A percentile compares a stretch with the other conserved stretches of the same genome.
These are phyloP conservation scores for Neostethus bicornis DNA, from an alignment of 2,797 vertebrate genomes.

Conservation along the genomic window DNA sequence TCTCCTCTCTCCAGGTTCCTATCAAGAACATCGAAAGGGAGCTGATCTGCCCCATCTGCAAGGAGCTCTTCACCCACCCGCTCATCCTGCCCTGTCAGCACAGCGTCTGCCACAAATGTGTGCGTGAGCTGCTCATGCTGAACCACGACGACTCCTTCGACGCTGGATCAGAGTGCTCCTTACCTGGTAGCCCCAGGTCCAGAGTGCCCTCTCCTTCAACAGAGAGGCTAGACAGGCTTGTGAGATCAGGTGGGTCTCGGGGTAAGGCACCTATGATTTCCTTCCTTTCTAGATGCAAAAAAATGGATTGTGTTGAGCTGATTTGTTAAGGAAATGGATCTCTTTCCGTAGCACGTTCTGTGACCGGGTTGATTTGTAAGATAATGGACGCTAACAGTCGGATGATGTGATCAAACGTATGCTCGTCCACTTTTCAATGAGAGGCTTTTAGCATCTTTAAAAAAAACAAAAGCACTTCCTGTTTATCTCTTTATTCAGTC, in stretches of 20 bases:
- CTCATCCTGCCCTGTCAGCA: constrained; percentile 97
- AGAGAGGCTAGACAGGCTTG: constrained; percentile 91
- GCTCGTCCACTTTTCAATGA: neutral
- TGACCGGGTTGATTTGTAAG: constrained; percentile 6
- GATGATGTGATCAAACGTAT: constrained; percentile 20
- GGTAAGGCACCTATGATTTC: constrained; percentile 42
- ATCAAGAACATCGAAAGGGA: constrained; percentile 97
- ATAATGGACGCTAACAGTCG: constrained; percentile 28
- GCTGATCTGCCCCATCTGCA: constrained; percentile 95
- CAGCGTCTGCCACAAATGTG: constrained; percentile 95
- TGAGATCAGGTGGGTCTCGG: constrained; percentile 88
- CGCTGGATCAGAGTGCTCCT: constrained; percentile 90
- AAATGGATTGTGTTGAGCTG: neutral
- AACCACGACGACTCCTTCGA: constrained; percentile 90
- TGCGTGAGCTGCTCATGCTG: constrained; percentile 91
- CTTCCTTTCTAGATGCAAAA: neutral
- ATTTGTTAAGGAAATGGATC: constrained; percentile 8
- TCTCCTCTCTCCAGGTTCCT: constrained; percentile 81
- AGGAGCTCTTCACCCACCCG: constrained; percentile 96
- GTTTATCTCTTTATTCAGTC: constrained; percentile 21
- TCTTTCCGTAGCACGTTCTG: constrained; percentile 11
- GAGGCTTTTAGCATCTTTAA: neutral
- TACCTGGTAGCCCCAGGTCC: constrained; percentile 90
- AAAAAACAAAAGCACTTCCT: constrained; percentile 31
- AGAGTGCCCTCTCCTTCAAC: constrained; percentile 88